These are phyloP conservation scores for Phrynocephalus forsythii DNA, from an alignment of 2,797 vertebrate species.

Conservation along the genomic window DNA sequence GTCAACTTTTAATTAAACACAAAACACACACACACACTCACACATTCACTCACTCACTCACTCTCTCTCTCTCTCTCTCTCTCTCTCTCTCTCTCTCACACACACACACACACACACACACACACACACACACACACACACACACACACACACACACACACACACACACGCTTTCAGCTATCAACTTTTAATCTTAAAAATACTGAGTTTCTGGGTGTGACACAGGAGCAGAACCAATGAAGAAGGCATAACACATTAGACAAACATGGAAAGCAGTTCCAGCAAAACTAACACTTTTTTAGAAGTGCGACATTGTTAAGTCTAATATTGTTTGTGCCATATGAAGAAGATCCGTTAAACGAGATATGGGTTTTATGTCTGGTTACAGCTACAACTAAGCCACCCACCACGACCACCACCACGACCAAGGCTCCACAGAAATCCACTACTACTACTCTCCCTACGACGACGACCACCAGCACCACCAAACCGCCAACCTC, in stretches of 20 bases:
- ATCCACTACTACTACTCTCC: background rate
- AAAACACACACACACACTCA: too few relatives aligned
- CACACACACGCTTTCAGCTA: background rate
- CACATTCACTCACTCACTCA: too few relatives aligned
- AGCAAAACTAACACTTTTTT: background rate
- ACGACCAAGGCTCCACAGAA: background rate
- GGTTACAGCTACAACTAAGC: background rate
- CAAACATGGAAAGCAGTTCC: background rate
- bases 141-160: too few relatives aligned
- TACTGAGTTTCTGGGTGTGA: background rate
- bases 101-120: too few relatives aligned
- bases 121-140: too few relatives aligned
- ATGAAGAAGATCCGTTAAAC: background rate
- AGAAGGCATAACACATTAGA: background rate
- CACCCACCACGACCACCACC: background rate
- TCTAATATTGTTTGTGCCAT: background rate
- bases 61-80: too few relatives aligned
- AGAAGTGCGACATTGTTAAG: background rate
- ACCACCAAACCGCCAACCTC: constrained; percentile 14
- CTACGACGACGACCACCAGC: constrained; percentile 35
- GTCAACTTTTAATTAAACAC: too few relatives aligned
- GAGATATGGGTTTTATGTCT: background rate
- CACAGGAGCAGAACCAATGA: background rate
- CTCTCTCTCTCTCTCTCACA: too few relatives aligned
- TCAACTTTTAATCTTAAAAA: background rate